Evolutionary conservation across 2,888 invertebrate genomes (phyloP), one percentile per base, ranked within the genome.

Genomic region (Rhimphoctona megacephalus): DNA sequence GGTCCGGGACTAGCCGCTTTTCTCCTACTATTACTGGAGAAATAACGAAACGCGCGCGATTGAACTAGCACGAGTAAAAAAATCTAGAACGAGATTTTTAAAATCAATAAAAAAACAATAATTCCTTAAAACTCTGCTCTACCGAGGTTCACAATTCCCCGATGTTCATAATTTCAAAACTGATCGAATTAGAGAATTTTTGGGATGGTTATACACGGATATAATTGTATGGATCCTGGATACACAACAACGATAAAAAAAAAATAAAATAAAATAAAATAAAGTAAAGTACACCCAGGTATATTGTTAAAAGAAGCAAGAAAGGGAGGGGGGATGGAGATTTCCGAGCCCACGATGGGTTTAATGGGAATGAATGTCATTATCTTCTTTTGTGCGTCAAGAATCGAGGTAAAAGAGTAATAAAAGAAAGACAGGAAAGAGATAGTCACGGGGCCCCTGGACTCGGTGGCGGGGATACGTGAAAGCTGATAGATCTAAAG

Each of bases 321-420:
- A 49, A 52, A 2, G 33, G 33, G 5, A 14, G n/a, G n/a, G 72
- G 33, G 61, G 30, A 7, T 30, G 14, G 61, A 61, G 61, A 61
- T 61, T 61, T 61, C 30, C 17, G 30, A 77, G 52, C 66, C 54
- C 46, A 67, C 80, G 69, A 80, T 83, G 77, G 85, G 83, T 86
- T 86, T 86, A 83, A 86, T 83, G 85, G 85, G 80, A 86, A 83
- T 80, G 85, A 86, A 86, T 86, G 85, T 86, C 85, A 83, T 86
- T 86, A 86, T 86, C 85, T 86, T 67, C 83, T 83, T 86, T 86
- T 85, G 85, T 82, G 30, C 61, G 30, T 30, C 25, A 43, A 57
- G 79, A 57, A 78, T 73, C 52, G 54, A 9, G 33, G 46, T 54
- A 52, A 17, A 81, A 25, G 54, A 57, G 49, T 49, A 64, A 30